phyloP scores from a whole-genome alignment of 2,888 invertebrate species.

The Limulus polyphemus region DNA sequence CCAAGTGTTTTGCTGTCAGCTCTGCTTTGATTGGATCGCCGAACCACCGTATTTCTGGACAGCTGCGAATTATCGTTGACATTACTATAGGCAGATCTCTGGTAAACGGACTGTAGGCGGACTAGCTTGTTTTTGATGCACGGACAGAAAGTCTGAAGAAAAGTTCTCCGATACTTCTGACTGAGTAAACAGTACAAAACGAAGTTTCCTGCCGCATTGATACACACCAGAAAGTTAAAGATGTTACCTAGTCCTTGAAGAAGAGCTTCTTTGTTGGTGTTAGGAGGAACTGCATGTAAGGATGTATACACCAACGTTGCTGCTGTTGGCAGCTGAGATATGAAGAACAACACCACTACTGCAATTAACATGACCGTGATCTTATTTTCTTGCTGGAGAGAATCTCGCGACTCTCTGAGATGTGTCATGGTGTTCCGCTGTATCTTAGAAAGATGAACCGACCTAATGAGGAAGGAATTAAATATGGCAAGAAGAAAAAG shows the following conservation, averaged over 20 bases:
- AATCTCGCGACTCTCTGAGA: slow-evolving; percentile 9
- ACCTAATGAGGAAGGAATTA: slow-evolving; percentile 40
- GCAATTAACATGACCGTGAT: slow-evolving; percentile 43
- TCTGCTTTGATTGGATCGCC: too few relatives aligned
- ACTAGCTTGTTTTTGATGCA: slow-evolving; percentile 17
- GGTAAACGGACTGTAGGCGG: slow-evolving; percentile 13
- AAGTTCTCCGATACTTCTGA: slow-evolving; percentile 37
- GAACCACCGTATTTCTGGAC: too few relatives aligned
- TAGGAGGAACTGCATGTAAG: slow-evolving; percentile 27
- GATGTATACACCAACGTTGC: slow-evolving; percentile 32
- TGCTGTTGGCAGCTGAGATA: slow-evolving; percentile 41
- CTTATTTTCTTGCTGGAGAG: slow-evolving; percentile 28
- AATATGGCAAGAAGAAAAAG: slow-evolving; percentile 40
- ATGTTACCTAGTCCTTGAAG: slow-evolving; percentile 37
- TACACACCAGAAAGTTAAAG: slow-evolving; percentile 40
- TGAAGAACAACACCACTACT: slow-evolving; percentile 42
- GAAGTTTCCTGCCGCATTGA: slow-evolving; percentile 43
- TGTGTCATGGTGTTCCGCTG: slow-evolving; percentile 25
- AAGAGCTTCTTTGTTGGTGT: slow-evolving; percentile 31
- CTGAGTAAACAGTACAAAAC: slow-evolving; percentile 42
- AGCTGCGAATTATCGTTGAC: slow-evolving; percentile 3
- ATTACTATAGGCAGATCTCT: slow-evolving; percentile 15
- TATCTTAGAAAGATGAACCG: slow-evolving; percentile 29
- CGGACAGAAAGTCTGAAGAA: slow-evolving; percentile 27
- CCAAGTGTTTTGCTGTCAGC: too few relatives aligned